These are phyloP conservation scores for Scotopteryx bipunctaria DNA, from an alignment of 2,888 invertebrate species.

Conservation along the genomic window DNA sequence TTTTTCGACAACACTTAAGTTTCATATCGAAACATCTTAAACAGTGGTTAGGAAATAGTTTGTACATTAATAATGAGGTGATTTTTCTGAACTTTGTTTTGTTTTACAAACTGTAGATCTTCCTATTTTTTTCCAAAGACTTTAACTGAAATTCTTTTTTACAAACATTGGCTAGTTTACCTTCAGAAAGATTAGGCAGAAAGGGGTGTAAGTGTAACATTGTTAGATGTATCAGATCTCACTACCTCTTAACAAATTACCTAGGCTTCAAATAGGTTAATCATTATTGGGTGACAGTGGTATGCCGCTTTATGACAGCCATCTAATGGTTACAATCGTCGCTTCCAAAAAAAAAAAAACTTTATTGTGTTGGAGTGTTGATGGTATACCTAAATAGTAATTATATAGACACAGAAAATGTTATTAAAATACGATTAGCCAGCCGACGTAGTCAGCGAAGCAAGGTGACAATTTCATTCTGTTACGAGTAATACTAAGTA, in stretches of 20 bases:
- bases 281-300: conserved; percentile 59
- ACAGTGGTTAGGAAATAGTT: conserved; percentile 43
- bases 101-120: no score
- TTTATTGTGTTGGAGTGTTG: conserved; percentile 79
- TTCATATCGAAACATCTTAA: conserved; percentile 56
- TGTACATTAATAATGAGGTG: not conserved
- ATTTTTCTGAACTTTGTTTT: not conserved
- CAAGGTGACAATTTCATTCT: conserved; percentile 42
- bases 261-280: no score
- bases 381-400: conserved; percentile 79
- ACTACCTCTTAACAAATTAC: no score
- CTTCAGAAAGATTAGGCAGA: no score
- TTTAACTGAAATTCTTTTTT: not conserved
- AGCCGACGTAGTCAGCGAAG: conserved; percentile 42
- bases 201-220: no score
- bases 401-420: conserved; percentile 73
- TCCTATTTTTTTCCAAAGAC: not conserved
- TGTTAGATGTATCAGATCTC: no score
- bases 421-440: conserved; percentile 81
- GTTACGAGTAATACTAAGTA: conserved; percentile 7
- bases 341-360: conserved; percentile 71
- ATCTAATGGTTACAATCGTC: conserved; percentile 81
- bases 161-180: no score
- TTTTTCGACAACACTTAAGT: conserved; percentile 69
- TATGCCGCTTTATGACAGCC: conserved; percentile 67